Evolutionary conservation across 2,888 invertebrate genomes (phyloP).

Genomic region (Macrosoma leucophasiata): DNA sequence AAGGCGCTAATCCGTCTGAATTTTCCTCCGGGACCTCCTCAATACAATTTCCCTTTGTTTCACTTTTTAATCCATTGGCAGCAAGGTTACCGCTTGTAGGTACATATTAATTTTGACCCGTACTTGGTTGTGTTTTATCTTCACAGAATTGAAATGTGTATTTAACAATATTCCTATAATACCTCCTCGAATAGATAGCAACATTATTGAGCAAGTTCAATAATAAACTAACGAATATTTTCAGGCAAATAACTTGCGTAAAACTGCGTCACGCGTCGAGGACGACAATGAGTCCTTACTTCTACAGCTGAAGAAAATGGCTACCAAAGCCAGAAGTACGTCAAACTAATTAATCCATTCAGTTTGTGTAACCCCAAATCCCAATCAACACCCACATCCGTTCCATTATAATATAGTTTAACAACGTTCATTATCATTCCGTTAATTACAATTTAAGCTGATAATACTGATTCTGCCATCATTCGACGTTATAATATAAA

Average conservation of each 20-base stretch:
- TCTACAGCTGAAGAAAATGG: slow-evolving; percentile 97
- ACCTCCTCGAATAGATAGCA: slow-evolving; percentile 25
- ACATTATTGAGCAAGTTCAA: slow-evolving; percentile 32
- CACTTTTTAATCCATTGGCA: slow-evolving; percentile 66
- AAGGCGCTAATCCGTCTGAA: slow-evolving; percentile 34
- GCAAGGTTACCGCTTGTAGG: slow-evolving; percentile 69
- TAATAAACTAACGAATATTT: slow-evolving; percentile 66
- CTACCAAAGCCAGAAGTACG: slow-evolving; percentile 89
- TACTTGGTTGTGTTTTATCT: slow-evolving; percentile 32
- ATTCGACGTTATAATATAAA: slow-evolving; percentile 41
- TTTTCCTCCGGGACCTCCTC: no score
- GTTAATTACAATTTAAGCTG: slow-evolving; percentile 22
- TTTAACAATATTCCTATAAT: slow-evolving; percentile 29
- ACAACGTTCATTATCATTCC: no score
- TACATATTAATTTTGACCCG: slow-evolving; percentile 41
- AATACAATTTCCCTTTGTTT: slow-evolving; percentile 57
- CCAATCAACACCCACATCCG: slow-evolving; percentile 22
- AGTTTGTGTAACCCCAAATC: slow-evolving; percentile 43
- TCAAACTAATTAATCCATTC: slow-evolving; percentile 55
- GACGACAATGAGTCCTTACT: slow-evolving; percentile 97
- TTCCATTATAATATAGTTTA: slow-evolving; percentile 27
- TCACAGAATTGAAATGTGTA: slow-evolving; percentile 20
- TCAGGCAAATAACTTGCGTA: slow-evolving; percentile 90
- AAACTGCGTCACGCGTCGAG: slow-evolving; percentile 93
- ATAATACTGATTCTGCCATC: slow-evolving; percentile 30